Evolutionary conservation across 2,888 invertebrate species (phyloP).

Genomic region (Bombylius major): DNA sequence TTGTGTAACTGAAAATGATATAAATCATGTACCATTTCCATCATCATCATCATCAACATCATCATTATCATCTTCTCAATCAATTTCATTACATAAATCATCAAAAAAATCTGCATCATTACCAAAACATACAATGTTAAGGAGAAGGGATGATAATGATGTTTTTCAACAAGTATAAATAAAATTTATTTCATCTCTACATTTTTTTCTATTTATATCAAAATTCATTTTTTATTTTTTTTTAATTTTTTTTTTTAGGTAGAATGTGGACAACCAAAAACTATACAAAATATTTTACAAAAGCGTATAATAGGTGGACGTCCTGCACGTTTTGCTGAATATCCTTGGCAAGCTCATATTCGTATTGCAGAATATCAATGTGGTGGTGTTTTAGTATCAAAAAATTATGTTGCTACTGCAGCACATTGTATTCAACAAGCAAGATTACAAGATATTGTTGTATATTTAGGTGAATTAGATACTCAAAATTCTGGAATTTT

Average conservation of each 20-base stretch:
- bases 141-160: constrained; percentile 30
- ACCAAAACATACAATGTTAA: constrained; percentile 31
- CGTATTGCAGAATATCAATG: constrained; percentile 72
- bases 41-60: not conserved
- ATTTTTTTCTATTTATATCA: not conserved
- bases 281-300: constrained; percentile 42
- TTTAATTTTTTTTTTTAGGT: constrained; percentile 22
- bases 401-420: constrained; percentile 62
- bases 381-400: constrained; percentile 68
- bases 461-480: constrained; percentile 70
- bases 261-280: constrained; percentile 57
- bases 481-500: constrained; percentile 55
- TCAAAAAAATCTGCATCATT: constrained; percentile 9
- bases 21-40: not conserved
- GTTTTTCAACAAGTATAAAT: constrained; percentile 20
- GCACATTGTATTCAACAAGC: constrained; percentile 75
- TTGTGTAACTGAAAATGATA: constrained; percentile 41
- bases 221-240: not conserved
- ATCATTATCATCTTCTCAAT: not conserved
- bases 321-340: constrained; percentile 59
- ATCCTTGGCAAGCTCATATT: constrained; percentile 79
- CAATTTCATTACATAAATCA: not conserved
- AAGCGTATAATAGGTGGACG: constrained; percentile 73
- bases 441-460: constrained; percentile 54
- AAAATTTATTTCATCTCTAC: not conserved